Conservation (phyloP, 2,888 invertebrate species). For the Pocota personata region DNA sequence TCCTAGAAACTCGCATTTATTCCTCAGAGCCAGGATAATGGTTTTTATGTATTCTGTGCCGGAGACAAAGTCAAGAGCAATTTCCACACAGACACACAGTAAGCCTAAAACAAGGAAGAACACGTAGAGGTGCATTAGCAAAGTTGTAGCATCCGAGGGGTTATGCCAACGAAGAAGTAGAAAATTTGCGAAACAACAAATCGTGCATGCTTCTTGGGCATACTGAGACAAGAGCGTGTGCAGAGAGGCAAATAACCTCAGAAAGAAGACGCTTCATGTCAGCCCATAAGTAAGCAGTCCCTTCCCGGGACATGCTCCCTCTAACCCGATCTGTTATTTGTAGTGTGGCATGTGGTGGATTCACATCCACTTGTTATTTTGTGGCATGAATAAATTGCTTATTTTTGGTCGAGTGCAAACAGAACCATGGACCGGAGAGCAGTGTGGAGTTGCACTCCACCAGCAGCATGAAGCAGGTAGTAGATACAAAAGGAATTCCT, state of each 20-base stretch:
- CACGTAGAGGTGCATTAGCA: constrained; percentile 65
- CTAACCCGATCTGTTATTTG: constrained; percentile 24
- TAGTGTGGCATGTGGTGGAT: constrained; percentile 36
- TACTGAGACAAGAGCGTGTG: constrained; percentile 17
- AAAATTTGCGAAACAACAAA: constrained; percentile 34
- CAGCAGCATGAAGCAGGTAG: not conserved
- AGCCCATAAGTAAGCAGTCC: constrained; percentile 61
- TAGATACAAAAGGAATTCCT: constrained; percentile 26
- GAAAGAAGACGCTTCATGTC: constrained; percentile 61
- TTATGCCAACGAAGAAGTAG: constrained; percentile 1
- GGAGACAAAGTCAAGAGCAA: constrained; percentile 52
- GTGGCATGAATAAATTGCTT: constrained; percentile 71
- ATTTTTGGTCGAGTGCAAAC: constrained; percentile 66
- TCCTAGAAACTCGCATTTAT: not conserved
- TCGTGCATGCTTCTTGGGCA: constrained; percentile 40
- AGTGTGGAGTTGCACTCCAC: constrained; percentile 9
- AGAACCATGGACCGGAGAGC: constrained; percentile 20
- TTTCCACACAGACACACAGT: constrained; percentile 38
- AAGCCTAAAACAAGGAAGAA: constrained; percentile 55
- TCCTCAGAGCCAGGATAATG: constrained; percentile 53
- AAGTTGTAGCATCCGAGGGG: constrained; percentile 18
- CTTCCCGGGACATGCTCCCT: constrained; percentile 48
- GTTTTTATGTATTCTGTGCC: constrained; percentile 12
- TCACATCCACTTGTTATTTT: constrained; percentile 66
- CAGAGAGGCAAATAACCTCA: constrained; percentile 66